phyloP scores from a whole-genome alignment of 2,113 vertebrate species.

The Ascaphus truei region DNA sequence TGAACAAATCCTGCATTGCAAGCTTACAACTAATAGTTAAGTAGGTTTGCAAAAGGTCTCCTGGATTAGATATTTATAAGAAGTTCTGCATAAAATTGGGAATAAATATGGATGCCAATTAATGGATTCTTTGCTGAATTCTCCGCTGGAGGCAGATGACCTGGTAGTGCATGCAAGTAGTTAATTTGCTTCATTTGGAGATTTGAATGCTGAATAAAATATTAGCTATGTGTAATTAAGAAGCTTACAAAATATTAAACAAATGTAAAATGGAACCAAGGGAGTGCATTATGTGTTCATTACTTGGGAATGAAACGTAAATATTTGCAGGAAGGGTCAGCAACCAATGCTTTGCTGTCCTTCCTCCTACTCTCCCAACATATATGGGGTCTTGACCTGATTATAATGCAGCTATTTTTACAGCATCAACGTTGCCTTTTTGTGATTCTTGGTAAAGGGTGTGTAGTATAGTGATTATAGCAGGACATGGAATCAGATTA shows the following conservation, averaged over 20 bases:
- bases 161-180: slow-evolving; percentile 25
- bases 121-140: slow-evolving; percentile 25
- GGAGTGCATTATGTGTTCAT: background rate
- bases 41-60: slow-evolving; percentile 25
- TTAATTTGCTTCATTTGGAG: slow-evolving; percentile 29
- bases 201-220: slow-evolving; percentile 21
- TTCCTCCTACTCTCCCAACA: too few species aligned
- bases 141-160: slow-evolving; percentile 4
- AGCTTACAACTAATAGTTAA: too few species aligned
- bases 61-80: slow-evolving; percentile 21
- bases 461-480: too few species aligned
- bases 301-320: background rate
- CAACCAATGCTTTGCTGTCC: background rate
- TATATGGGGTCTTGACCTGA: too few species aligned
- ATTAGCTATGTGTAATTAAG: slow-evolving; percentile 10
- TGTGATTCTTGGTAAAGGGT: too few species aligned
- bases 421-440: too few species aligned
- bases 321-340: background rate
- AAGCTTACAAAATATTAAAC: slow-evolving; percentile 14
- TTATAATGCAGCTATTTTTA: too few species aligned
- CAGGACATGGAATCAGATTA: too few species aligned
- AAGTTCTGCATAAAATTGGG: background rate
- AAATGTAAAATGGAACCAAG: background rate
- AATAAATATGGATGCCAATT: slow-evolving; percentile 30
- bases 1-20: too few species aligned